Conservation (phyloP, 2,888 invertebrate genomes). For the Ischnura elegans region DNA sequence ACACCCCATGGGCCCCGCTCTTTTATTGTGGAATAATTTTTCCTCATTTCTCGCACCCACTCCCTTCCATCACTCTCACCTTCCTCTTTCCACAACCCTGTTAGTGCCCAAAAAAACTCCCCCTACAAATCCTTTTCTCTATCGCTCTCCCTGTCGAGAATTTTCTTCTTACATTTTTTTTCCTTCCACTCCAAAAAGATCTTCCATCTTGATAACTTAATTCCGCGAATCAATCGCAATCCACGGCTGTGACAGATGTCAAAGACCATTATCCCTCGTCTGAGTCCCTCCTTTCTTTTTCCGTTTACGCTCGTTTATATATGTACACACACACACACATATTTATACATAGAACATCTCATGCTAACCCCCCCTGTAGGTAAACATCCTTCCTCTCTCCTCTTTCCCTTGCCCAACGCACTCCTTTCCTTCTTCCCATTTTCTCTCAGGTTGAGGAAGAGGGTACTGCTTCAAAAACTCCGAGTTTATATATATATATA, state of each 20-base stretch:
- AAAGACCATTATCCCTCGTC: slow-evolving; percentile 12
- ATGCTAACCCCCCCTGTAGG: too few relatives aligned
- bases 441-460: too few relatives aligned
- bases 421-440: too few relatives aligned
- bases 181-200: slow-evolving; percentile 25
- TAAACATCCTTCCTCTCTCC: too few relatives aligned
- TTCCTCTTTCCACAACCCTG: background rate
- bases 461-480: too few relatives aligned
- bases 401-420: too few relatives aligned
- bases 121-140: background rate
- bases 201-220: slow-evolving; percentile 55
- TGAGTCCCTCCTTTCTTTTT: background rate
- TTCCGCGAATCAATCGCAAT: slow-evolving; percentile 53
- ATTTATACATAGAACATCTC: too few relatives aligned
- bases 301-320: too few relatives aligned
- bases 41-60: background rate
- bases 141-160: background rate
- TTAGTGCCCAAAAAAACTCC: background rate
- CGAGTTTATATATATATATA: too few relatives aligned
- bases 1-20: background rate
- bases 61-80: background rate
- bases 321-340: too few relatives aligned
- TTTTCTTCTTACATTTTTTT: background rate
- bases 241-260: slow-evolving; percentile 34
- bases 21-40: slow-evolving; percentile 14